A percentile compares a stretch with the other conserved stretches of the same genome.
Evolutionary conservation across 2,113 vertebrate genomes (phyloP).

Genomic region (Chaetura pelagica): DNA sequence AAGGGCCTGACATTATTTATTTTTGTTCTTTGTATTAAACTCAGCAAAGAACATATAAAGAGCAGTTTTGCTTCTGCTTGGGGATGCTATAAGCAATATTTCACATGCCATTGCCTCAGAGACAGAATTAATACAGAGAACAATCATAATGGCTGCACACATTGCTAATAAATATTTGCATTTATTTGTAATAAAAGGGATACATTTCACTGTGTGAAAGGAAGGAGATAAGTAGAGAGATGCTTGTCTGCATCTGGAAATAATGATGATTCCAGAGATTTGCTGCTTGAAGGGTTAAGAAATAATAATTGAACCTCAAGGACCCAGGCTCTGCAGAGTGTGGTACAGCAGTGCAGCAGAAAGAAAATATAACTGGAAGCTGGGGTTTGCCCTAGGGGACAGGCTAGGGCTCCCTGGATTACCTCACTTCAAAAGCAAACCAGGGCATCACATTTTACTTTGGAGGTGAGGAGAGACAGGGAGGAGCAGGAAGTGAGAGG

Average conservation of each 20-base stretch:
- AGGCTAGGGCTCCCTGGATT: not conserved
- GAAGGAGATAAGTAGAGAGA: not conserved
- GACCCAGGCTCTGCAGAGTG: not conserved
- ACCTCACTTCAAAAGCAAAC: not conserved
- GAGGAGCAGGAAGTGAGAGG: not conserved
- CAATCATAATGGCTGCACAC: slow-evolving; percentile 60
- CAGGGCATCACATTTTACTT: not conserved
- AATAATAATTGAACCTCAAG: not conserved
- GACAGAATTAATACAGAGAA: slow-evolving; percentile 69
- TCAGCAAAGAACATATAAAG: slow-evolving; percentile 64
- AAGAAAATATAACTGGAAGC: not conserved
- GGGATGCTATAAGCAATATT: slow-evolving; percentile 64
- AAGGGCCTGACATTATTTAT: slow-evolving; percentile 73
- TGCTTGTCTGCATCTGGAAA: slow-evolving; percentile 24
- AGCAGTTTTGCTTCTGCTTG: slow-evolving; percentile 66
- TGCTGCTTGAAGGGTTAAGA: slow-evolving; percentile 29
- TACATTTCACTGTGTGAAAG: slow-evolving; percentile 27
- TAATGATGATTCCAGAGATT: not conserved
- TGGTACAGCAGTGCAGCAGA: not conserved
- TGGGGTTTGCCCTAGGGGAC: not conserved
- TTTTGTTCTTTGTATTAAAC: slow-evolving; percentile 71
- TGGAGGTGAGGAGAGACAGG: not conserved
- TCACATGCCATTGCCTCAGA: slow-evolving; percentile 63
- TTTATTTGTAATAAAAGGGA: slow-evolving; percentile 59
- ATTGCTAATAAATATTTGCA: slow-evolving; percentile 72